Evolutionary conservation across 2,888 invertebrate genomes (phyloP).

Genomic region (Apoda limacodes): DNA sequence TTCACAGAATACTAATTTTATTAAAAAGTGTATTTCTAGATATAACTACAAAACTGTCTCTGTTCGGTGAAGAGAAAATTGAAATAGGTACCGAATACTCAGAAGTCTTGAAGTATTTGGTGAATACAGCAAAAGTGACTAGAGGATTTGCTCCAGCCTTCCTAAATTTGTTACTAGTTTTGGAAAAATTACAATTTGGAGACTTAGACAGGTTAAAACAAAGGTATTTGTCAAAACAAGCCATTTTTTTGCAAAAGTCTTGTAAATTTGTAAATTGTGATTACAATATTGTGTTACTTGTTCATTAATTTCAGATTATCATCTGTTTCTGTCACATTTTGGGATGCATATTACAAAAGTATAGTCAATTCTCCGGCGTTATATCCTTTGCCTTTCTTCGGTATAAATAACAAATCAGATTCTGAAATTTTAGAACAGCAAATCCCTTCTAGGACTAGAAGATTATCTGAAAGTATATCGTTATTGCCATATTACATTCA

Average conservation of each 20-base stretch:
- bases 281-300: background rate
- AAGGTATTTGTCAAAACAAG: no score
- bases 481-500: constrained; percentile 47
- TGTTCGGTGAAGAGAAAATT: constrained; percentile 12
- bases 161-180: constrained; percentile 12
- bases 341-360: constrained; percentile 47
- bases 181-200: constrained; percentile 2
- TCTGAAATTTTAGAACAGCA: constrained; percentile 27
- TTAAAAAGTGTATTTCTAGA: constrained; percentile 30
- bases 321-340: constrained; percentile 38
- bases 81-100: constrained; percentile 12
- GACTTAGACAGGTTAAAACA: no score
- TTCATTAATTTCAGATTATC: constrained; percentile 33
- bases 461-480: constrained; percentile 41
- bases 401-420: constrained; percentile 16
- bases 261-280: background rate
- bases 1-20: constrained; percentile 43
- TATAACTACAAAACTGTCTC: constrained; percentile 22
- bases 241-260: background rate
- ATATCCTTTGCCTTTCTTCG: constrained; percentile 41
- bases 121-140: constrained; percentile 25
- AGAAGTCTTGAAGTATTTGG: constrained; percentile 25
- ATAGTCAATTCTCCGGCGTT: constrained; percentile 39
- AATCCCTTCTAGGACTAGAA: constrained; percentile 34
- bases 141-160: constrained; percentile 12